Evolutionary conservation across 2,113 vertebrate species (phyloP).

Genomic region (Microtus ochrogaster): DNA sequence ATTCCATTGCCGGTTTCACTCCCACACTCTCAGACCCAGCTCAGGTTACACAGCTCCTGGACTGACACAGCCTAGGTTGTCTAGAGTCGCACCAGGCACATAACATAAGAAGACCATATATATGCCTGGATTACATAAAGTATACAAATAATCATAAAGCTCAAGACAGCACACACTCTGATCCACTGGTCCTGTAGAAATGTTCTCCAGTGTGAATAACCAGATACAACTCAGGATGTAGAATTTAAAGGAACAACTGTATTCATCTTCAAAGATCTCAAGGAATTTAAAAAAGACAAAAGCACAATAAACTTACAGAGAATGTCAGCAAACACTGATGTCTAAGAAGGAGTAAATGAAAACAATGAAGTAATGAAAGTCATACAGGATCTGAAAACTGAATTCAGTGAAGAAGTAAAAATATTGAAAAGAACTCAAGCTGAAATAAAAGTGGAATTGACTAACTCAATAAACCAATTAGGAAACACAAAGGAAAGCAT

Average conservation of each 20-base stretch:
- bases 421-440: background rate
- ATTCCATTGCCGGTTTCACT: background rate
- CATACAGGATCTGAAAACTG: background rate
- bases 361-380: background rate
- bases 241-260: background rate
- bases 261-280: background rate
- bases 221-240: background rate
- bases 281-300: background rate
- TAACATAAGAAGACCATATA: background rate
- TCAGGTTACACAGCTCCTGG: background rate
- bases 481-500: background rate
- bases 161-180: background rate
- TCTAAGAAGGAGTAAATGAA: background rate
- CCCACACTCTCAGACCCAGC: too few species aligned
- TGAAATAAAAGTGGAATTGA: background rate
- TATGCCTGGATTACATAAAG: background rate
- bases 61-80: too few species aligned
- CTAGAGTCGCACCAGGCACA: background rate
- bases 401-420: background rate
- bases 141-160: background rate
- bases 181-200: background rate
- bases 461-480: background rate
- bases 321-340: background rate
- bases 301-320: background rate
- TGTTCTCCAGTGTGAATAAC: background rate